Percentiles rank a stretch among this genome's conserved stretches.
These are phyloP conservation scores for Eristalinus sepulchralis DNA, from an alignment of 2,888 invertebrate species.

Conservation along the genomic window DNA sequence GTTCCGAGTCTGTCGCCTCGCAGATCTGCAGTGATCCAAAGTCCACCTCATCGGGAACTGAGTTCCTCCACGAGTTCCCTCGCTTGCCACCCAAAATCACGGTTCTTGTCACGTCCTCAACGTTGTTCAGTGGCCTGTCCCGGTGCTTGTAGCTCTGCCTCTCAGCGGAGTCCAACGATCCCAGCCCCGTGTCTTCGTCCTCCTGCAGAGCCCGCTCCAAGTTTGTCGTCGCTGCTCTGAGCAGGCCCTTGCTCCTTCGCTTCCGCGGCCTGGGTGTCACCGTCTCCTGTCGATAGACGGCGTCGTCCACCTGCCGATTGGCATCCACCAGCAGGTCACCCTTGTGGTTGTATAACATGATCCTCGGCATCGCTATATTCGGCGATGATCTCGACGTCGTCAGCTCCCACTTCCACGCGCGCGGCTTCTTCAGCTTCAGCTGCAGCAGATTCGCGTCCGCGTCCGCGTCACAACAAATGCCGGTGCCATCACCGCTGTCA, in stretches of 20 bases:
- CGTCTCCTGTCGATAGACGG: constrained; percentile 27
- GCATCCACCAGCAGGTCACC: constrained; percentile 81
- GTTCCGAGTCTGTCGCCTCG: constrained; percentile 53
- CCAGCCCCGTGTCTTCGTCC: constrained; percentile 55
- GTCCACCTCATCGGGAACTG: constrained; percentile 51
- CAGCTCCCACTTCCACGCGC: constrained; percentile 83
- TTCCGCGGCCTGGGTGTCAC: constrained; percentile 41
- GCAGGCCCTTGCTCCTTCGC: constrained; percentile 9
- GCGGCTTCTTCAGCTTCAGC: constrained; percentile 83
- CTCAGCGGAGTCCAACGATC: constrained; percentile 53
- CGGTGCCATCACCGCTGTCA: constrained; percentile 66
- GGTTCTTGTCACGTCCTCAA: background rate
- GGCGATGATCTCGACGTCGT: constrained; percentile 83
- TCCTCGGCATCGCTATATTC: constrained; percentile 82
- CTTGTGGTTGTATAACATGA: constrained; percentile 82
- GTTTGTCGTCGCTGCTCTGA: constrained; percentile 17
- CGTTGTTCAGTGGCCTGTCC: background rate
- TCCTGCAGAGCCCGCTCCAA: constrained; percentile 26
- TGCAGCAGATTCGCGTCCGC: constrained; percentile 80
- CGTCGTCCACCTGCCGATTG: constrained; percentile 75
- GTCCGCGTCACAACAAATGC: constrained; percentile 73
- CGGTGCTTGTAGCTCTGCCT: constrained; percentile 29
- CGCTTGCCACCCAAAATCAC: background rate
- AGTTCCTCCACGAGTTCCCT: constrained; percentile 25
- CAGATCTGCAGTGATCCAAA: constrained; percentile 53